Evolutionary conservation across 2,888 invertebrate species (phyloP).

Genomic region (Diarsia dahlii): DNA sequence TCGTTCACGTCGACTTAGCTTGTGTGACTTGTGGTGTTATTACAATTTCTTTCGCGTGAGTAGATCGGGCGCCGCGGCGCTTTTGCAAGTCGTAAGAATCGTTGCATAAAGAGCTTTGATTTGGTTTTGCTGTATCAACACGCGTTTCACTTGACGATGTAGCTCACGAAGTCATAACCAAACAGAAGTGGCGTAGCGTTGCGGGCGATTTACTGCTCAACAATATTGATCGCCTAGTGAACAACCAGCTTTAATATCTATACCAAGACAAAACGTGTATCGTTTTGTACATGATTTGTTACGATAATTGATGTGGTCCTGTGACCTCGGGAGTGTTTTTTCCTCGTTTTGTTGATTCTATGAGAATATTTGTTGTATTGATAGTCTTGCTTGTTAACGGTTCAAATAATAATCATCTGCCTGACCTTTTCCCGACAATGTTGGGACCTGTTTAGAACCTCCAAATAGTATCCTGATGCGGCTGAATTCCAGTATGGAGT

Average conservation of each 20-base stretch:
- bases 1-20: too few species aligned
- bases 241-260: constrained; percentile 10
- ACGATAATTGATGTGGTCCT: constrained; percentile 65
- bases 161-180: neutral
- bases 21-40: too few species aligned
- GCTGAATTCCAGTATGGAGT: neutral
- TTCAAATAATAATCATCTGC: neutral
- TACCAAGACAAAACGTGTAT: constrained; percentile 45
- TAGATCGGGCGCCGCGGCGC: too few species aligned
- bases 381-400: neutral
- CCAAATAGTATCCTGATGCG: neutral
- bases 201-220: neutral
- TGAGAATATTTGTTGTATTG: constrained; percentile 16
- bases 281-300: constrained; percentile 66
- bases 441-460: neutral
- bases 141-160: neutral
- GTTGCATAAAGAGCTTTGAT: neutral
- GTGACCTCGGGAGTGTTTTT: constrained; percentile 55
- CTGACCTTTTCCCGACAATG: neutral
- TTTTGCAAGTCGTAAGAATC: too few species aligned
- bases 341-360: constrained; percentile 47
- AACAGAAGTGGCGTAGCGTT: neutral
- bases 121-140: neutral
- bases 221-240: constrained; percentile 10
- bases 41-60: too few species aligned